Conservation (phyloP, 2,113 vertebrate genomes). For the Sisor rabdophorus region DNA sequence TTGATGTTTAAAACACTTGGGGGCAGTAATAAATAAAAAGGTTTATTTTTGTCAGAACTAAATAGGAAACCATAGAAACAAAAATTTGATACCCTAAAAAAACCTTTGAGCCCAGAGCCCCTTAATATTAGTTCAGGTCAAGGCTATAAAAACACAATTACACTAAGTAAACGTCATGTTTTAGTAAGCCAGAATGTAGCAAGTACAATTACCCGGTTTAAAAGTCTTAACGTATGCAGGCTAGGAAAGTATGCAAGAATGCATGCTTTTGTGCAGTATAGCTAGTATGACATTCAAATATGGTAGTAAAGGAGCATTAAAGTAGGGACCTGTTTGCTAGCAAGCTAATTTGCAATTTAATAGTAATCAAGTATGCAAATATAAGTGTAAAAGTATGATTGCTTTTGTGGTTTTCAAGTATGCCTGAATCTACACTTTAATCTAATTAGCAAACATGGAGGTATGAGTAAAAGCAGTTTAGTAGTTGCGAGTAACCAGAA, state of each 20-base stretch:
- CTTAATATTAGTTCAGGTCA: neutral
- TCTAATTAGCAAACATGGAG: neutral
- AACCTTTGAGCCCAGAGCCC: neutral
- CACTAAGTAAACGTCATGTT: neutral
- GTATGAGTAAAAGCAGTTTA: neutral
- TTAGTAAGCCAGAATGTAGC: neutral
- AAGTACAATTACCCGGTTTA: too few species aligned
- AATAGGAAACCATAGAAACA: neutral
- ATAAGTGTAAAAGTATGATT: neutral
- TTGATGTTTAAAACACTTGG: conserved; percentile 1
- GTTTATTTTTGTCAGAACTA: neutral
- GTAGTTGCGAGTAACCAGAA: neutral
- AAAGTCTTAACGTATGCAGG: neutral
- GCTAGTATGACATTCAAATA: too few species aligned
- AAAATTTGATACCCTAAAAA: conserved; percentile 29
- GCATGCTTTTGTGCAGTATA: too few species aligned
- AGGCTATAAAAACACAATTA: conserved; percentile 16
- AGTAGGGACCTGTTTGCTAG: neutral
- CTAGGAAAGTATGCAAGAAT: neutral
- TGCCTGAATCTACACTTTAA: neutral
- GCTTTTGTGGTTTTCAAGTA: neutral
- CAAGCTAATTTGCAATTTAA: neutral
- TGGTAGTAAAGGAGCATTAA: neutral
- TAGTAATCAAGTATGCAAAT: neutral
- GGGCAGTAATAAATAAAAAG: conserved; percentile 6